phyloP scores from a whole-genome alignment of 1,140 invertebrate genomes.

The Catajapyx aquilonaris region DNA sequence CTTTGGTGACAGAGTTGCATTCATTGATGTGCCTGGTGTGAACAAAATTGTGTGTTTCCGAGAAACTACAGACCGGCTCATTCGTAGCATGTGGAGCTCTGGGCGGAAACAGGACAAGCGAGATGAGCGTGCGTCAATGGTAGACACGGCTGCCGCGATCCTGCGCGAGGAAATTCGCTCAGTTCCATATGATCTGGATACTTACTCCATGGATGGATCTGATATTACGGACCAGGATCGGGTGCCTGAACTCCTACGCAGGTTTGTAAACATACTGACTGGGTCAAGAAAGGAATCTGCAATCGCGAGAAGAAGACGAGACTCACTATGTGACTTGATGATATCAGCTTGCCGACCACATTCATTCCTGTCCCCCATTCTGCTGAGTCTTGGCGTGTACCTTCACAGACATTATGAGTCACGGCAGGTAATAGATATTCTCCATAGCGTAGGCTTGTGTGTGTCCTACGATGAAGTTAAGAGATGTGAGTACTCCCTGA shows the following conservation, averaged over 20 bases:
- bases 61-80: neutral
- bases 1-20: neutral
- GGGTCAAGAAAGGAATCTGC: neutral
- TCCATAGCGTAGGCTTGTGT: neutral
- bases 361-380: neutral
- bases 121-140: neutral
- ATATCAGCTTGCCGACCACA: neutral
- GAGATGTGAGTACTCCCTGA: neutral
- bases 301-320: neutral
- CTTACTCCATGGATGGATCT: neutral
- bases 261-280: neutral
- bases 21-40: neutral
- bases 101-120: neutral
- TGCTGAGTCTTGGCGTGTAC: neutral
- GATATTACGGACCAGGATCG: neutral
- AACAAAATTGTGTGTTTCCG: neutral
- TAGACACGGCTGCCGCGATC: neutral
- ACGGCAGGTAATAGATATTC: neutral
- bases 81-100: neutral
- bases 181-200: neutral
- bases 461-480: neutral
- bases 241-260: neutral
- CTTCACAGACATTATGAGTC: conserved; percentile 1
- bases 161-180: neutral
- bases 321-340: neutral